A percentile compares a stretch with the other conserved stretches of the same genome.
Evolutionary conservation across 2,113 vertebrate species (phyloP).

Genomic region (Phyllostomus hastatus): DNA sequence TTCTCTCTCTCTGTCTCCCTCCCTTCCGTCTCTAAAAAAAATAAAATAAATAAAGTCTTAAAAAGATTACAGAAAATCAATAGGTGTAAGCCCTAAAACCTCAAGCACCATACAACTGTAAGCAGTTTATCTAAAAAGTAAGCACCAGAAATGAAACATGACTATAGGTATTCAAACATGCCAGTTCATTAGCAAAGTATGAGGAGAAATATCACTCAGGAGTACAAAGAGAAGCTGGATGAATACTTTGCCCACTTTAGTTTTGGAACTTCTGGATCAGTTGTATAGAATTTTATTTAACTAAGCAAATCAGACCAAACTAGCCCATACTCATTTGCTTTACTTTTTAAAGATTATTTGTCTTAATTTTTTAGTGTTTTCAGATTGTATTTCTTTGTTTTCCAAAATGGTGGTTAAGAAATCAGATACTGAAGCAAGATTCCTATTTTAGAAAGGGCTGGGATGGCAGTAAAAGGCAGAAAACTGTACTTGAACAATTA

Average conservation of each 20-base stretch:
- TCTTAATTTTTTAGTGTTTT: neutral
- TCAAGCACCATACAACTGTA: neutral
- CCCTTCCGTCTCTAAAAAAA: too few relatives aligned
- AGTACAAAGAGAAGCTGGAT: neutral
- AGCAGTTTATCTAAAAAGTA: slow-evolving; percentile 25
- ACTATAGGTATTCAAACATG: neutral
- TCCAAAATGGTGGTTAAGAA: neutral
- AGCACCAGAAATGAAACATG: neutral
- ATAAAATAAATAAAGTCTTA: too few relatives aligned
- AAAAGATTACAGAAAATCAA: slow-evolving; percentile 19
- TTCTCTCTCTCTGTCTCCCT: too few relatives aligned
- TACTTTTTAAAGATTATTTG: neutral
- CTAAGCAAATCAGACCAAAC: neutral
- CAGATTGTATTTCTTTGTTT: neutral
- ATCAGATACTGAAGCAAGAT: neutral
- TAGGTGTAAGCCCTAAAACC: neutral
- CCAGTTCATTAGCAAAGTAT: neutral
- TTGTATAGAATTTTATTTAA: slow-evolving; percentile 30
- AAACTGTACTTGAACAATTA: too few relatives aligned
- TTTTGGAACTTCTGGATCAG: neutral
- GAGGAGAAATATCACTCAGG: neutral
- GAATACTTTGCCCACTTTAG: neutral
- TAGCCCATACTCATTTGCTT: neutral
- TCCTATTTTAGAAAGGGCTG: neutral
- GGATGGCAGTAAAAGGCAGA: too few relatives aligned